Evolutionary conservation across 1,140 invertebrate genomes (phyloP), one percentile per base, ranked within the genome.

Genomic region (Cotesia glomerata): DNA sequence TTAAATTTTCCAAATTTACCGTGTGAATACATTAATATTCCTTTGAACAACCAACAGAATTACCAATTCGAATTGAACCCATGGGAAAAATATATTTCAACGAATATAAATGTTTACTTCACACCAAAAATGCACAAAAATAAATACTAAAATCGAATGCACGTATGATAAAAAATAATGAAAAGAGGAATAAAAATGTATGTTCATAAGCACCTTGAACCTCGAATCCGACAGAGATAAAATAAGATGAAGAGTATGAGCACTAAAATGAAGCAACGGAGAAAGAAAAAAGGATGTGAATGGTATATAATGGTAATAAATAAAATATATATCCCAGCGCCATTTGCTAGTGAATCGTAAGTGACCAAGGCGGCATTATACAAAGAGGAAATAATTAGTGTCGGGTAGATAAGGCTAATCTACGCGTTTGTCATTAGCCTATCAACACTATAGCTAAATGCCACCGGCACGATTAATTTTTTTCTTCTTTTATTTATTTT

Each of bases 361-460:
- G 70, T 26, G 26, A 26, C 18, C 65, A 75, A 65, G 78, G 74
- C 81, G 85, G 82, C 81, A 72, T 63, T 73, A 67, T 76, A 84
- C 84, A 86, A 85, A 85, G 85, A 75, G 32, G 77, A 82, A 87
- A 86, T 87, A 87, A 87, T 87, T 87, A 86, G 85, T 82, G 79
- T 77, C 77, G 79, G 75, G 58, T 69, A 73, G 85, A 87, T 86
- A 86, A 80, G 77, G 78, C 78, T 85, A 86, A 86, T 87, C 85
- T 85, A 84, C 79, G 81, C 80, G 84, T 84, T 83, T 83, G 86
- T 85, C 85, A 86, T 87, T 87, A 87, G 85, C 80, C 84, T 86
- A 87, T 87, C 86, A 83, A 86, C 81, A 76, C 79, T 71, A 73
- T 81, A 75, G 79, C 79, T 65, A 59, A 75, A 68, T 67, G 72